Evolutionary conservation across 2,797 vertebrate species (phyloP), one percentile per base, ranked within the genome.

Genomic region (Phrynocephalus vlangalii): DNA sequence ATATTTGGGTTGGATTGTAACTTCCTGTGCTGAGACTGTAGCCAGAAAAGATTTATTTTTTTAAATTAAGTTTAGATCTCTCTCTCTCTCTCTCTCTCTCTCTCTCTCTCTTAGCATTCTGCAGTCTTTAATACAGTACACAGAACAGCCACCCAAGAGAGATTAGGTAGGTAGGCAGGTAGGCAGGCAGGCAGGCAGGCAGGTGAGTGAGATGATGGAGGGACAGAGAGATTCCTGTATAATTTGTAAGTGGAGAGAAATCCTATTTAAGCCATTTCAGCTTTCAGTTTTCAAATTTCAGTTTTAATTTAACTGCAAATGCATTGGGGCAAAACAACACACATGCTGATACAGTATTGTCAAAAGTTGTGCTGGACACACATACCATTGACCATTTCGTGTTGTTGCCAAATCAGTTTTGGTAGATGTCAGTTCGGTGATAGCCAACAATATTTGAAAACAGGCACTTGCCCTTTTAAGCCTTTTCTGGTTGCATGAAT

Each of bases 21-120:
- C 72, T 82, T 91, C 85, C 86, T 92, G 81, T 91, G 72, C 66
- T 7, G 66, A 75, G 6, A 67, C 89, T 44, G 82, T 88, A 91
- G 87, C 77, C 84, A 84, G 79, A 88, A 88, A 0, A 0, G 5
- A 79, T 90, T 83, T 82, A 9, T 77, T 73, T 38, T 76, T 76
- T 50, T 81, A 52, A 92, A 89, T 90, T 82, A 79, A 79, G n/a
- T 79, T 50, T 84, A 68, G 88, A 52, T 60, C 9, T 1, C 48
- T 90, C 9, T 1, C 52, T 90, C 86, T 24, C 30, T 33, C 75
- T 11, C 16, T 63, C 16, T 44, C 11, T 16, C 38, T 30, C 16
- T 33, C 16, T 44, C 11, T 16, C 38, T 30, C 16, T 33, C 33
- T 20, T 48, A 28, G 10, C 9, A 10, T n/a, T 10, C 26, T 20